Conservation (phyloP, 2,113 vertebrate genomes). For the Chauna torquata region DNA sequence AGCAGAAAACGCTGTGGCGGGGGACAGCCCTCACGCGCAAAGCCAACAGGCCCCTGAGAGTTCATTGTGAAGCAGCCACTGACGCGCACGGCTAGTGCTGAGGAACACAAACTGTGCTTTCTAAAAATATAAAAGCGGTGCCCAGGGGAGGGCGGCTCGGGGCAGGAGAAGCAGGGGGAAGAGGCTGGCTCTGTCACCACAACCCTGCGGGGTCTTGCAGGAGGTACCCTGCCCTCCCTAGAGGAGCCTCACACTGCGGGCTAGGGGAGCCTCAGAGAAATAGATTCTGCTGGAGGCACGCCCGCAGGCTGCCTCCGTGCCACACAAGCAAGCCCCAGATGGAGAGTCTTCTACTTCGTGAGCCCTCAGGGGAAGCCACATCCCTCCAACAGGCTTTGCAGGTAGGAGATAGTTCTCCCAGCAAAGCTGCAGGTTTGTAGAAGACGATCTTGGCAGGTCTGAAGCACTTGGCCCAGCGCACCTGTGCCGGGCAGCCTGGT, state of each 20-base stretch:
- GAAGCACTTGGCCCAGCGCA: background rate
- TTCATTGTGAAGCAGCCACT: slow-evolving; percentile 9
- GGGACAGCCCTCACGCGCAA: background rate
- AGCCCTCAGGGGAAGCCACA: background rate
- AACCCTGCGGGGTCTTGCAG: background rate
- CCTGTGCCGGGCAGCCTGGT: background rate
- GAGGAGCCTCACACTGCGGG: accelerated
- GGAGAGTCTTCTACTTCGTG: background rate
- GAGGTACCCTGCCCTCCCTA: accelerated
- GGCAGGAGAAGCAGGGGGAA: background rate
- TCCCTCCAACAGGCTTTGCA: background rate
- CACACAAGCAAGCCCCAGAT: background rate
- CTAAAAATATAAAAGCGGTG: slow-evolving; percentile 2
- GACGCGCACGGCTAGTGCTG: background rate
- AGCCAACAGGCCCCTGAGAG: background rate
- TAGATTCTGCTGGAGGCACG: background rate
- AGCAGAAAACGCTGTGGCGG: background rate
- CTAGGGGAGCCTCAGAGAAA: background rate
- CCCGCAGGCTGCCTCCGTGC: background rate
- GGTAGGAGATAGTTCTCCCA: background rate
- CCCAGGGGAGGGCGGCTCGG: background rate
- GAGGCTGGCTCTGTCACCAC: accelerated
- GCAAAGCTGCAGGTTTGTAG: background rate
- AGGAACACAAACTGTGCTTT: background rate
- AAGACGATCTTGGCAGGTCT: background rate